Percentiles rank a stretch among this genome's conserved stretches.
These are phyloP conservation scores for Anableps anableps DNA, from an alignment of 2,797 vertebrate species.

Conservation along the genomic window DNA sequence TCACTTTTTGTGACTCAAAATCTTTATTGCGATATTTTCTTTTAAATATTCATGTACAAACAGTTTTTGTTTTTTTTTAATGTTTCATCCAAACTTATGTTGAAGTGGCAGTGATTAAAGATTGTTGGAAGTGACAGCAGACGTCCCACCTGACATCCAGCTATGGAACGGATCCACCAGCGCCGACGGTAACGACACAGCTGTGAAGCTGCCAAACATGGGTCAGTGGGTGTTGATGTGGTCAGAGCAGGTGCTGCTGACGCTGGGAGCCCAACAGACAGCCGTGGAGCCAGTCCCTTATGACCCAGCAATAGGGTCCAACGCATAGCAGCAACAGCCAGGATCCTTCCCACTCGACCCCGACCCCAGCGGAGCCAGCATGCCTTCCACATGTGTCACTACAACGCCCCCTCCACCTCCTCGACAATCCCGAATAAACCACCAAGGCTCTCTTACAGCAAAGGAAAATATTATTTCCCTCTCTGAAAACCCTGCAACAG, in stretches of 20 bases:
- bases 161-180: constrained; percentile 64
- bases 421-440: constrained; percentile 65
- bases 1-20: too few relatives aligned
- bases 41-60: too few relatives aligned
- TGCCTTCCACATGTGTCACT: constrained; percentile 79
- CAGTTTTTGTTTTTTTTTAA: too few relatives aligned
- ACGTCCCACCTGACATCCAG: constrained; percentile 49
- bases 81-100: too few relatives aligned
- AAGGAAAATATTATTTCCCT: constrained; percentile 80
- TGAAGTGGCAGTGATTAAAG: constrained; percentile 35
- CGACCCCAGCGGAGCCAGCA: constrained; percentile 63
- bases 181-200: constrained; percentile 66
- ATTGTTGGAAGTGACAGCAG: constrained; percentile 42
- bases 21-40: too few relatives aligned
- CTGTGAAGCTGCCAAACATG: constrained; percentile 76
- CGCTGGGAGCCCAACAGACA: constrained; percentile 73
- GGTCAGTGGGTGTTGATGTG: constrained; percentile 78
- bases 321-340: constrained; percentile 52
- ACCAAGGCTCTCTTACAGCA: constrained; percentile 66
- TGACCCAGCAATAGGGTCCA: constrained; percentile 57
- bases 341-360: constrained; percentile 52
- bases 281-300: constrained; percentile 65
- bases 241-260: constrained; percentile 77
- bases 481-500: constrained; percentile 58
- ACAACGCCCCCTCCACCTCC: constrained; percentile 14